Base-by-base conservation (phyloP, 1,140 invertebrate genomes). In the Antheraea pernyi region DNA sequence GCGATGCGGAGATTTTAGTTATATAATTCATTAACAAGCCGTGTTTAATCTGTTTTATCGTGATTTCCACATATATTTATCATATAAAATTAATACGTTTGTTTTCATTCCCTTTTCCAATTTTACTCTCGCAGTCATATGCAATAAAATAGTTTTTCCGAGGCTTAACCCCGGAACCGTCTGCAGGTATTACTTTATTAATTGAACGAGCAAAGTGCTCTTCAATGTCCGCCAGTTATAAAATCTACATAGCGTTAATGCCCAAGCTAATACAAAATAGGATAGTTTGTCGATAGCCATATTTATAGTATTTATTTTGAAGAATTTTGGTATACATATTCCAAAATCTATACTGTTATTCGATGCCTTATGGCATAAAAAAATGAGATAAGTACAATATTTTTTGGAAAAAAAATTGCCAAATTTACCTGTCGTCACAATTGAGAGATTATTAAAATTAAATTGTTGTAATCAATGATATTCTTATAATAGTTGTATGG, bases 181-280 rank as follows among this genome's bases (percentile, higher is more conserved):
- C 46, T 46, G 68, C 39, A 69, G 42, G 68, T 70, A 75, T 75
- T 78, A 72, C 73, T 76, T 80, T 72, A 78, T 78, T 81, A 76
- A 81, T 81, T 81, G 73, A 78, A 61, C 67, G 73, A 78, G 73
- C 73, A 62, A 67, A 73, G 76, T 68, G 76, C 77, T 74, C 71
- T 79, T 65, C 71, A 77, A 58, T 73, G 65, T 73, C 68, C 62
- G 65, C 36, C 69, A 53, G 74, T 73, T 74, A 75, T 78, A 78
- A 78, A 78, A 75, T 78, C 68, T 78, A 78, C 68, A 72, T 65
- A 53, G 59, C 30, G 65, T 8, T 42, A 30, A 9, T n/a, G 8
- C 30, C 66, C 42, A 8, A 18, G 64, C 58, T 39, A 10, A 59
- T 7, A 65, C 18, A 39, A 3, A 13, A 46, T 18, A 9, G 60